Evolutionary conservation across 2,113 vertebrate genomes (phyloP), one percentile per base, ranked within the genome.

Genomic region (Aspidoscelis tigris): DNA sequence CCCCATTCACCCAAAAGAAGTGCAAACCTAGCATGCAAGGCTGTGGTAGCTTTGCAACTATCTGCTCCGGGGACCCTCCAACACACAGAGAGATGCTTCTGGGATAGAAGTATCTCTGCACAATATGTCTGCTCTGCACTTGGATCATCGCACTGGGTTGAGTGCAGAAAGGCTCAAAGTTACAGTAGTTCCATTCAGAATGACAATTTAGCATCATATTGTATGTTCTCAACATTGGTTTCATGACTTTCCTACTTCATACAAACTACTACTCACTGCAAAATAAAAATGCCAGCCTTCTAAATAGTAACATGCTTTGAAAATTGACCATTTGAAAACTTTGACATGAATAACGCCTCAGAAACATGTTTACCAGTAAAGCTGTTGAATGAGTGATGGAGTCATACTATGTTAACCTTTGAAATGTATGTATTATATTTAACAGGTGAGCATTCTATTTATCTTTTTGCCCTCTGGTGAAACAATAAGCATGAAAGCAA

Each of bases 401-500:
- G 69, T 89, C 81, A 26, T 76, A 21, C 68, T 75, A 0, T 89
- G 43, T 89, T 93, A 93, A 92, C 93, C 91, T 93, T 93, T 93
- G 78, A 79, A 21, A 26, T 7, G 1, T 80, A 33, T 79, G n/a
- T 68, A 18, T 87, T 90, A 22, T 82, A 78, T 87, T 87, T 65
- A 55, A 33, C 71, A 87, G 77, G 79, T 68, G 87, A 14, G 82
- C 69, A 16, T 85, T 87, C 65, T 0, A 2, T 85, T 85, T 81
- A 68, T 79, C 73, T 78, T 0, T 71, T 88, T 33, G 66, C 87
- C 64, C 72, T 44, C 41, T 47, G 61, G 12, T 21, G 78, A 58
- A 87, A 87, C 81, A 83, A 86, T 88, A 80, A 79, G 75, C 82
- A 41, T 91, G 44, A 5, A 82, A 82, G 78, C 72, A 47, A 64